Base-by-base conservation (phyloP, 2,113 vertebrate species). In the Thamnaconus septentrionalis region DNA sequence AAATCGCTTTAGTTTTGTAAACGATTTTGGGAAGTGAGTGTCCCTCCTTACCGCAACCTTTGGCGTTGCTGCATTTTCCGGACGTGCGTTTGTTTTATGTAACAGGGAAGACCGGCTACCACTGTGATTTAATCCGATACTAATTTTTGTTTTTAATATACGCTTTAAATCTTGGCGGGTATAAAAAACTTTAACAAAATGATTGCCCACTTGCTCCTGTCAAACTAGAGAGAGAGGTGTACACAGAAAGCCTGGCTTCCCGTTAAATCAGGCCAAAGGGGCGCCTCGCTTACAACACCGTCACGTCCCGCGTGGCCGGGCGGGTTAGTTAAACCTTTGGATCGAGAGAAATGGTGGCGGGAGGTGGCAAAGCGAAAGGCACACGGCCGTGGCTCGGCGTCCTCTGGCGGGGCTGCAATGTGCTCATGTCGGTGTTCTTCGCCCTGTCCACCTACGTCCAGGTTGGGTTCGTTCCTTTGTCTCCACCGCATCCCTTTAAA, bases 391-490 rank as follows among this genome's bases (percentile, higher is more conserved):
- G 78, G 58, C 56, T 80, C 1, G 39, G 1, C 3, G 12, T 63
- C 0, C 18, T 73, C 4, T 90, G 88, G 88, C 40, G 44, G 48
- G 12, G 66, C 3, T 91, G 91, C 69, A 91, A 91, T 68, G 8
- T 75, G 2, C 83, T 65, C 4, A 93, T 93, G 92, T 85, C 75
- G 11, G 18, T 87, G 0, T 93, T 93, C 67, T 93, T 93, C 61
- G 70, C 80, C 53, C 78, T 93, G 1, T 91, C 92, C 0, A 72
- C 89, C 1, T 92, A 91, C 12, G 92, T 93, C 0, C 92, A 93
- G 90, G 91, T 87, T 31, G 18, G 39, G 78, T 73, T 4, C 18
- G 18, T 59, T 41, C 1, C 18, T 53, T 31, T 7, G 0, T 39
- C 3, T 3, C 4, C 0, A 0, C 0, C 3, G 10, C 3, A 6